Percentiles rank a stretch among this genome's conserved stretches.
These are phyloP conservation scores for Propithecus perrieri DNA, from an alignment of 2,797 vertebrate genomes.

Conservation along the genomic window DNA sequence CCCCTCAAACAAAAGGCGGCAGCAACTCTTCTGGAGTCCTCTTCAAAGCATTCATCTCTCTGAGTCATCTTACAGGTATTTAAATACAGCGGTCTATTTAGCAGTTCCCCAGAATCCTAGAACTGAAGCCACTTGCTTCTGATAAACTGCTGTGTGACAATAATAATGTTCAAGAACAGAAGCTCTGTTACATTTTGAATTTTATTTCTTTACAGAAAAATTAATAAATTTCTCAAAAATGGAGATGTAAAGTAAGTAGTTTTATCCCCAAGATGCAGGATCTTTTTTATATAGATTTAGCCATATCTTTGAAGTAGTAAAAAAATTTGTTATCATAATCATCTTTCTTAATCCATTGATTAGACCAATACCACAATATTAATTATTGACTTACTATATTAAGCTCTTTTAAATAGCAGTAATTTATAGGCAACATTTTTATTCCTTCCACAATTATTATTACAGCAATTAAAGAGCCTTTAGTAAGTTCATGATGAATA, in stretches of 20 bases:
- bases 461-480: not conserved
- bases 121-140: not conserved
- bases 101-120: not conserved
- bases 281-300: slow-evolving; percentile 16
- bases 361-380: not conserved
- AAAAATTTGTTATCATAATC: not conserved
- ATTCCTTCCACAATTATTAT: not conserved
- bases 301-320: not conserved
- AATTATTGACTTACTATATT: slow-evolving; percentile 2
- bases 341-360: not conserved
- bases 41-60: not conserved
- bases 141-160: not conserved
- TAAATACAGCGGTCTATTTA: not conserved
- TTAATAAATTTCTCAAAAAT: slow-evolving; percentile 32
- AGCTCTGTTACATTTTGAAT: not conserved
- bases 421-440: slow-evolving; percentile 6
- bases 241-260: not conserved
- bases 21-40: not conserved
- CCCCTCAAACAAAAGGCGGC: not conserved
- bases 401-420: not conserved
- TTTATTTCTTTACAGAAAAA: slow-evolving; percentile 38
- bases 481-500: not conserved
- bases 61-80: not conserved
- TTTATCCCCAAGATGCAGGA: slow-evolving; percentile 22
- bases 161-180: not conserved